These are phyloP conservation scores for Copidosoma floridanum DNA, from an alignment of 1,140 invertebrate species.

Conservation along the genomic window DNA sequence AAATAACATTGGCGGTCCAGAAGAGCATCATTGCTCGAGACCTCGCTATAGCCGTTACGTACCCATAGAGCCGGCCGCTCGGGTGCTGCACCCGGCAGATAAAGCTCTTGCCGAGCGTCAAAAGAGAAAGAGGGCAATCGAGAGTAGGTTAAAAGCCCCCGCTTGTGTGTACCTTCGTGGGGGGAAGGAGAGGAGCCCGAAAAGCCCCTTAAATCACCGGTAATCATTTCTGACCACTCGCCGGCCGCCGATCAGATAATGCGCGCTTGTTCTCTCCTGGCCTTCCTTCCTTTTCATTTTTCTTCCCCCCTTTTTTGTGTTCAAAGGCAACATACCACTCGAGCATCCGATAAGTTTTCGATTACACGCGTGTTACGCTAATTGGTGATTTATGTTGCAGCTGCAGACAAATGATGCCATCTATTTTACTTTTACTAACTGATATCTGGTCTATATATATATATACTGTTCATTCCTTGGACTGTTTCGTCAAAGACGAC, in stretches of 20 bases:
- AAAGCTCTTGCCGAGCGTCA: constrained; percentile 39
- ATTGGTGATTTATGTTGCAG: too few relatives aligned
- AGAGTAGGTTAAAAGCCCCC: background rate
- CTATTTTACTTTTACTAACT: too few relatives aligned
- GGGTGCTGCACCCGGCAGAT: constrained; percentile 46
- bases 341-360: constrained; percentile 21
- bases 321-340: constrained; percentile 25
- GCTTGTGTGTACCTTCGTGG: too few relatives aligned
- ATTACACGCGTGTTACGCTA: constrained; percentile 1
- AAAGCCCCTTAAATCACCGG: constrained; percentile 51
- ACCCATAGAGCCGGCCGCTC: too few relatives aligned
- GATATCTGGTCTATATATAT: too few relatives aligned
- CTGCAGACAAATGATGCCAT: too few relatives aligned
- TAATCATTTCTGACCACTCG: constrained; percentile 52
- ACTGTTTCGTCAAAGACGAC: too few relatives aligned
- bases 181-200: constrained; percentile 2
- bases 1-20: too few relatives aligned
- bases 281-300: background rate
- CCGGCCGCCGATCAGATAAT: constrained; percentile 5
- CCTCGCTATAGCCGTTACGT: too few relatives aligned
- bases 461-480: too few relatives aligned
- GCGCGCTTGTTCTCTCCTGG: background rate
- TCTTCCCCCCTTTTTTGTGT: background rate
- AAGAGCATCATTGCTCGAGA: constrained; percentile 26
- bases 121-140: background rate